phyloP scores from a whole-genome alignment of 1,140 invertebrate species.

The Ptiloglossa arizonensis region DNA sequence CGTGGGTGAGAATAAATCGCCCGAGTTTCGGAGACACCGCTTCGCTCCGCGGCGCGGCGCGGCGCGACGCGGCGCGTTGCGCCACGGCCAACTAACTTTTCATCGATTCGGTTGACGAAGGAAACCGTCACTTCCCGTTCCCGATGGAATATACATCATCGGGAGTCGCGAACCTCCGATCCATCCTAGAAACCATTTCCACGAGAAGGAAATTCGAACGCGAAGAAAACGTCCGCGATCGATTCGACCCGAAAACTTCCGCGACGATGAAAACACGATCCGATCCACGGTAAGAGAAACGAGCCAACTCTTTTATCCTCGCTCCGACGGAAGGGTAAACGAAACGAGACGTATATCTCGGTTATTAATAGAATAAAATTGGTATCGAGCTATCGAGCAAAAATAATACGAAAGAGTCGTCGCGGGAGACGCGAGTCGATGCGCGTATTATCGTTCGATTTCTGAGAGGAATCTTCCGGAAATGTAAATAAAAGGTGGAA shows the following conservation, averaged over 20 bases:
- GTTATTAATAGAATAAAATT: neutral
- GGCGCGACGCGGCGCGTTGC: neutral
- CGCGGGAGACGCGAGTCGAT: too few relatives aligned
- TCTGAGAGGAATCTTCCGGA: too few relatives aligned
- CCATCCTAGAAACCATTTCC: neutral
- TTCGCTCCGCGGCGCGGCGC: constrained; percentile 1
- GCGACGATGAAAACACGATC: neutral
- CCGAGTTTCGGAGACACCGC: constrained; percentile 34
- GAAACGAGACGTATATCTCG: constrained; percentile 1
- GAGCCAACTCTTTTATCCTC: too few relatives aligned
- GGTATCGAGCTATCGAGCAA: neutral
- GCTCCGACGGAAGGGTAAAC: neutral
- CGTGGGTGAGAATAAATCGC: constrained; percentile 47
- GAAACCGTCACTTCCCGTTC: constrained; percentile 34
- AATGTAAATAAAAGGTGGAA: too few relatives aligned
- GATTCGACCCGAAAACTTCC: neutral
- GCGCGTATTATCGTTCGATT: too few relatives aligned
- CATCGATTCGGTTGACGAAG: constrained; percentile 37
- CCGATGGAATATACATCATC: constrained; percentile 36
- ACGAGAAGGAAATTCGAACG: neutral
- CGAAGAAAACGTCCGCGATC: neutral
- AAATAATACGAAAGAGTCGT: neutral
- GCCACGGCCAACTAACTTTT: constrained; percentile 31
- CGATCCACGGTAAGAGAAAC: too few relatives aligned
- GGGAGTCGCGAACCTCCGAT: constrained; percentile 28